Evolutionary conservation across 2,797 vertebrate genomes (phyloP), one percentile per base, ranked within the genome.

Genomic region (Phoeniculus purpureus): DNA sequence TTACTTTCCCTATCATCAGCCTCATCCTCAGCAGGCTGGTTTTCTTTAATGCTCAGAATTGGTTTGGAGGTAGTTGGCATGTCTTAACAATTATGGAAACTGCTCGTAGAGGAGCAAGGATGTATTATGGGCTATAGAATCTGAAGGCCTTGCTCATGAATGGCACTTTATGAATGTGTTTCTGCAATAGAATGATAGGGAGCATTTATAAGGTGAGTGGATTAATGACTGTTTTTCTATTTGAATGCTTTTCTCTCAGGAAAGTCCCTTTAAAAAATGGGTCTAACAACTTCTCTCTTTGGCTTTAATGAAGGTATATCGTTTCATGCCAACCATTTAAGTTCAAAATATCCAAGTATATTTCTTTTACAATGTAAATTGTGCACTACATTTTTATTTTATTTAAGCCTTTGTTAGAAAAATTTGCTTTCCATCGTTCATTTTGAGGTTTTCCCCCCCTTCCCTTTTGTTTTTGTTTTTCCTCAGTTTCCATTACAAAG

Each of bases 401-500:
- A 91, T 92, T 92, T 66, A 68, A 92, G 32, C 85, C 70, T 94
- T 76, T 87, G 87, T 97, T 96, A 92, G 93, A 94, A 94, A 96
- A 95, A 58, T 43, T 93, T 96, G 54, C 55, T 94, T 94, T 95
- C 75, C 92, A 74, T 89, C 94, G 45, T 96, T 96, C 94, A 94
- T 88, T 96, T 96, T 94, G 92, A 95, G 95, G 93, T 95, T 96
- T 96, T 91, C 93, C 82, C 93, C 89, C 83, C 90, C 85, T 81
- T 66, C 62, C 94, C 87, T 85, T 94, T 93, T 95, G 90, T 94
- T 92, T 95, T 83, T 95, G 92, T 94, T 94, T 97, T 96, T 87
- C 88, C 84, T 94, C 97, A 99, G 99, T 98, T 93, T 97, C 98
- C 81, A 94, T 98, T 91, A 96, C 97, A 88, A 99, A 99, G 97